These are phyloP conservation scores for Eupithecia insigniata DNA, from an alignment of 2,888 invertebrate species.

Conservation along the genomic window DNA sequence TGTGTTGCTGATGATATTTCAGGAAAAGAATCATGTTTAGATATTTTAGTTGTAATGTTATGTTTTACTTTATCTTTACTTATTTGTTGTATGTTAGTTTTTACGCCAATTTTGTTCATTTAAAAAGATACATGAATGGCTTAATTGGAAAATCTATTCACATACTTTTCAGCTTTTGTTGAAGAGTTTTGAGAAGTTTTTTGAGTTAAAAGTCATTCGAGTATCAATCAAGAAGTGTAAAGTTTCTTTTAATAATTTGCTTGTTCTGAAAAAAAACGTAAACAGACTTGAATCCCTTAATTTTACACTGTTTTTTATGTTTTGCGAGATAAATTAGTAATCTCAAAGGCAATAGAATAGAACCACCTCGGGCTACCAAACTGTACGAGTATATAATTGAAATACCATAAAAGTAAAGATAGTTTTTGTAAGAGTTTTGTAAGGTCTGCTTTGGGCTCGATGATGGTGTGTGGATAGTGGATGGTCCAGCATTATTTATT, in stretches of 20 bases:
- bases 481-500: too few species aligned
- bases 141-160: not conserved
- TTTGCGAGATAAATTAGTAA: too few species aligned
- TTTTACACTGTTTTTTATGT: too few species aligned
- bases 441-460: not conserved
- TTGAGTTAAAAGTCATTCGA: not conserved
- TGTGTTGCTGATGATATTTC: not conserved
- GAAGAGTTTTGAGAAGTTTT: conserved; percentile 1
- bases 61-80: not conserved
- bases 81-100: not conserved
- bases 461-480: too few species aligned
- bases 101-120: not conserved
- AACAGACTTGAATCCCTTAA: too few species aligned
- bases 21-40: conserved; percentile 15
- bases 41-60: conserved; percentile 13
- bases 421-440: not conserved
- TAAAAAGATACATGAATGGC: not conserved
- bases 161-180: not conserved
- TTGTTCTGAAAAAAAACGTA: too few species aligned
- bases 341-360: too few species aligned
- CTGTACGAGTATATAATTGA: not conserved
- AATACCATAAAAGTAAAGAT: too few species aligned
- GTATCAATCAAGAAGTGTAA: too few species aligned
- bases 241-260: too few species aligned
- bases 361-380: too few species aligned